Evolutionary conservation across 2,797 vertebrate species (phyloP).

Genomic region (Parotocinclus haroldoi): DNA sequence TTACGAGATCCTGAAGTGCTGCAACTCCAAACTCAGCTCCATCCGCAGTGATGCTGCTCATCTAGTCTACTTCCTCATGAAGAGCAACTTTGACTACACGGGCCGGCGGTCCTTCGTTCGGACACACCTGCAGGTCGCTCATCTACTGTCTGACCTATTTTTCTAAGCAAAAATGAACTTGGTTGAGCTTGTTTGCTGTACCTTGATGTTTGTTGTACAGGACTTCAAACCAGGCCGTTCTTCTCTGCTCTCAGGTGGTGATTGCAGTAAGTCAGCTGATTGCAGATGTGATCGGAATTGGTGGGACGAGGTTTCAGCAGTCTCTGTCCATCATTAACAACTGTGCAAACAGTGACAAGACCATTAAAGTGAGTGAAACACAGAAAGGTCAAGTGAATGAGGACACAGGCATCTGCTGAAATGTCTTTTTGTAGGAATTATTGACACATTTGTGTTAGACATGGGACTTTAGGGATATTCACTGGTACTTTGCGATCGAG

Average conservation of each 20-base stretch:
- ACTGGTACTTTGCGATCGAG: too few species aligned
- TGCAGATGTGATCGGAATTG: slow-evolving; percentile 95
- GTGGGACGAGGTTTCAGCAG: slow-evolving; percentile 96
- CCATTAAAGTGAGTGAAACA: slow-evolving; percentile 83
- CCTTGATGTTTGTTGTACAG: background rate
- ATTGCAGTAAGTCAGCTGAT: slow-evolving; percentile 98
- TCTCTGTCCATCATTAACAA: slow-evolving; percentile 98
- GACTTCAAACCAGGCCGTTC: background rate
- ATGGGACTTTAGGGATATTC: too few species aligned
- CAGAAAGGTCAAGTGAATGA: too few species aligned
- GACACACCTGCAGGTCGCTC: slow-evolving; percentile 82
- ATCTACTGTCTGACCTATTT: background rate
- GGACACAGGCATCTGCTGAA: too few species aligned
- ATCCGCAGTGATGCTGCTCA: slow-evolving; percentile 92
- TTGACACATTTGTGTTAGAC: too few species aligned
- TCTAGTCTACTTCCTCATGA: slow-evolving; percentile 96
- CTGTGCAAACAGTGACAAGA: slow-evolving; percentile 94
- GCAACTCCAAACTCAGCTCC: slow-evolving; percentile 94
- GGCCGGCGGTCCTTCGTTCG: slow-evolving; percentile 94
- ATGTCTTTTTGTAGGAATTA: too few species aligned
- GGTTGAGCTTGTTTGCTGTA: too few species aligned
- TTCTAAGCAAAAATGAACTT: too few species aligned
- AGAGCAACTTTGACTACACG: slow-evolving; percentile 98
- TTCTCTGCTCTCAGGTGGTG: slow-evolving; percentile 77
- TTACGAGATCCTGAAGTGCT: slow-evolving; percentile 96